Base-by-base conservation (phyloP, 2,113 vertebrate genomes). In the Melierax canorus region DNA sequence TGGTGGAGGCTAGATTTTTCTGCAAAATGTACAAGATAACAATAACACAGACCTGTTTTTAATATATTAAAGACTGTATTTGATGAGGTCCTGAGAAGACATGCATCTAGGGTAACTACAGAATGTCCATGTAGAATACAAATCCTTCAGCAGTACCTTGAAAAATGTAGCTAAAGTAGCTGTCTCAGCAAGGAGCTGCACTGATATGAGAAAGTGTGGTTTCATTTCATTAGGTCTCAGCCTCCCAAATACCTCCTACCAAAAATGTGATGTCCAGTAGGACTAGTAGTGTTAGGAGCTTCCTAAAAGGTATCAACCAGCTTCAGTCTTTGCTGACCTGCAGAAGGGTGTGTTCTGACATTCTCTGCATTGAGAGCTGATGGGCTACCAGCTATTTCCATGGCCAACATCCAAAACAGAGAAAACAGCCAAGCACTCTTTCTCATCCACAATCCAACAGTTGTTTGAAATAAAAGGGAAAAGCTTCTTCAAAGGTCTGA, bases 21-120 rank as follows among this genome's bases (percentile, higher is more conserved):
- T 94, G 67, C 56, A 97, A 96, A 97, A 93, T 78, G 68, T 63
- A 78, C 85, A 90, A 77, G 68, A 79, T 62, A 95, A 94, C 81
- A 97, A 83, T 46, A 86, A 87, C 53, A 92, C 23, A 63, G 85
- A 63, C n/a, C 60, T 85, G 34, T 67, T 71, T 77, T 60, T 43
- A 88, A 45, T 21, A 72, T 30, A 18, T 36, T 88, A 80, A 88
- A 59, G 46, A 43, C 29, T 34, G 7, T 29, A 11, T 56, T 85
- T 93, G 27, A 79, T 81, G 71, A 90, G 21, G 29, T 91, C 81
- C 59, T 97, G 59, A 87, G 84, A 86, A 62, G 39, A 68, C 5
- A 20, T 16, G 14, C 34, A 75, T 36, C 13, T 48, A 3, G 23
- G 39, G 4, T 30, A 92, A 60, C 26, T 78, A 43, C 21, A 56